These are phyloP conservation scores for Drosophila repleta DNA, from an alignment of 1,140 invertebrate genomes.

Conservation along the genomic window DNA sequence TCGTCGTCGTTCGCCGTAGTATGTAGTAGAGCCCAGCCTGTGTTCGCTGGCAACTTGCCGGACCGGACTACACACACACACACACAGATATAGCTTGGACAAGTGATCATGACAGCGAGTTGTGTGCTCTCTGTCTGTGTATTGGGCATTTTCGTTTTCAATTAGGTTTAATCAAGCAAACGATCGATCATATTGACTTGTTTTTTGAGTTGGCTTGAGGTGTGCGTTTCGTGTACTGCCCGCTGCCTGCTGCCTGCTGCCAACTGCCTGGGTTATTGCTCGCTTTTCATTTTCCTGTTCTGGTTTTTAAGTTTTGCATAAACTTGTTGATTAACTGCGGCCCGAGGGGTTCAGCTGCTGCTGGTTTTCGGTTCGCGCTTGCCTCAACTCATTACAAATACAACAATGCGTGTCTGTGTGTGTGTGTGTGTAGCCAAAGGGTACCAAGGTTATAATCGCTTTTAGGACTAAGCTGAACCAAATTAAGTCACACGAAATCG, in stretches of 20 bases:
- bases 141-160: conserved; percentile 77
- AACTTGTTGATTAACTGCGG: conserved; percentile 76
- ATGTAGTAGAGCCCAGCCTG: conserved; percentile 14
- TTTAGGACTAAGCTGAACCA: conserved; percentile 8
- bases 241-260: conserved; percentile 9
- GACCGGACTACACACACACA: conserved; percentile 40
- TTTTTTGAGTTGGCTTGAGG: conserved; percentile 66
- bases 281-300: conserved; percentile 81
- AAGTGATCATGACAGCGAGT: conserved; percentile 59
- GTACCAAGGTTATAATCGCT: conserved; percentile 54
- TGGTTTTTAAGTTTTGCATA: conserved; percentile 77
- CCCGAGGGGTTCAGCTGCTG: conserved; percentile 69
- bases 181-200: conserved; percentile 82
- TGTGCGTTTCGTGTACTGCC: conserved; percentile 61
- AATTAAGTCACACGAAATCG: conserved; percentile 13
- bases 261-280: conserved; percentile 74
- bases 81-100: conserved; percentile 25
- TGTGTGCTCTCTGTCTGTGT: conserved; percentile 39
- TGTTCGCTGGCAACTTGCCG: conserved; percentile 42
- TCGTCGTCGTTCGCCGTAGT: conserved; percentile 51
- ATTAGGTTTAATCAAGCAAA: conserved; percentile 81
- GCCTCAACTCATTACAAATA: conserved; percentile 29
- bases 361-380: conserved; percentile 46
- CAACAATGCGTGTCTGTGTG: background rate
- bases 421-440: conserved; percentile 45